Evolutionary conservation across 2,888 invertebrate species (phyloP).

Genomic region (Caradrina clavipalpis): DNA sequence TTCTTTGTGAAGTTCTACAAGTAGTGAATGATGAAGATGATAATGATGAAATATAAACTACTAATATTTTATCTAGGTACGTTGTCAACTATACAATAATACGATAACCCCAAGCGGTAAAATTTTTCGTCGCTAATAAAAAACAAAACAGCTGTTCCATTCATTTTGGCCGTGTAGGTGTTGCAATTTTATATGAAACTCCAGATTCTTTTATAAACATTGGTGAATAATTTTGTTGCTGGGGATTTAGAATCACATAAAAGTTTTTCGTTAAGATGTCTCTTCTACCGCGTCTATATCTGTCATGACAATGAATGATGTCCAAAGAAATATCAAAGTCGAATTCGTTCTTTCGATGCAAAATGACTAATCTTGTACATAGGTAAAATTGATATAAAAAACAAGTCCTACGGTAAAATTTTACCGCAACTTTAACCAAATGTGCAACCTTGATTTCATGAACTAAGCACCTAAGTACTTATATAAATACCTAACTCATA

Average conservation of each 20-base stretch:
- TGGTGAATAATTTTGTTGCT: no score
- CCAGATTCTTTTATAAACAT: no score
- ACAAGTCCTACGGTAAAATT: neutral
- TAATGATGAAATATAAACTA: neutral
- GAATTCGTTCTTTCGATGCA: neutral
- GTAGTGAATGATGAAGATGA: neutral
- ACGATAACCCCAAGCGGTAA: no score
- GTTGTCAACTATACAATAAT: no score
- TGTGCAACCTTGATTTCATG: conserved; percentile 39
- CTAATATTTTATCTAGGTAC: no score
- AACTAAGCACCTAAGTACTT: conserved; percentile 14
- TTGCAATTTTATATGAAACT: no score
- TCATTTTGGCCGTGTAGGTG: no score
- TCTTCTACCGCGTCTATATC: neutral
- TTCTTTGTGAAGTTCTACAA: neutral
- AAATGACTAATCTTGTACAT: conserved; percentile 3
- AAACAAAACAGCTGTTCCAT: no score
- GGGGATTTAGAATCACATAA: no score
- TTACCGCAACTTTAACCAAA: conserved; percentile 16
- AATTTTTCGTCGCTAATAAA: no score
- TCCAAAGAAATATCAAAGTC: conserved; percentile 1
- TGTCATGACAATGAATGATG: neutral
- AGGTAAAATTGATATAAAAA: neutral
- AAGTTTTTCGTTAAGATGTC: no score
- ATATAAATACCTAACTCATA: conserved; percentile 36